Base-by-base conservation (phyloP, 2,888 invertebrate species). In the Lycaena phlaeas region DNA sequence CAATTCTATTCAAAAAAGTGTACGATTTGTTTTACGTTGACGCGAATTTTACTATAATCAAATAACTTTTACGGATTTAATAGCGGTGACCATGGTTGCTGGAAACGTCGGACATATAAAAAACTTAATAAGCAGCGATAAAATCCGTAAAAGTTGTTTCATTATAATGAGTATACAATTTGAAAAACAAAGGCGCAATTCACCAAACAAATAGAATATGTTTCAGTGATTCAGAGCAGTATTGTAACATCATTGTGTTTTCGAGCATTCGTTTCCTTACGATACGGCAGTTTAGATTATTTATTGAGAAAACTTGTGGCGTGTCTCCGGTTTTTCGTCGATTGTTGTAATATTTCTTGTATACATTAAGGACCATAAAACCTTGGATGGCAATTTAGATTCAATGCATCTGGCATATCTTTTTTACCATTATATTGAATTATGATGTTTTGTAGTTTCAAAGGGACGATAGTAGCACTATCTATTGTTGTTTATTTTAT, bases 261-360 rank as follows among this genome's bases (percentile, higher is more conserved):
- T 78, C 70, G 69, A 79, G 78, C 74, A 72, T 78, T 81, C 73
- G 74, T 74, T 79, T 79, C 76, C 76, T 81, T 74, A 69, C 74
- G 64, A 64, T 74, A 68, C 66, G 71, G 79, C 76, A 79, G 79
- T 82, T 82, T 75, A 68, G 75, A 70, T 74, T 79, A 82, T 81
- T 82, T 82, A 84, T 81, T 72, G 76, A 68, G 64, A 68, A 70
- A 79, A 82, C 76, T 82, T 78, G 76, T 68, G 68, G 70, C 71
- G 65, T 74, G 70, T 72, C 66, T 67, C 59, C 68, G 65, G 65
- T 78, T 77, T 79, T 81, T 73, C 70, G 73, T 22, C 76, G 68
- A 75, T 75, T 71, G 67, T 66, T 65, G 64, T 71, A 62, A 69
- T 72, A 73, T 69, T 61, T 68, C 7, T 22, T 22, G 63, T 69